Evolutionary conservation across 2,797 vertebrate genomes (phyloP), one percentile per base, ranked within the genome.

Genomic region (Natrix natrix): DNA sequence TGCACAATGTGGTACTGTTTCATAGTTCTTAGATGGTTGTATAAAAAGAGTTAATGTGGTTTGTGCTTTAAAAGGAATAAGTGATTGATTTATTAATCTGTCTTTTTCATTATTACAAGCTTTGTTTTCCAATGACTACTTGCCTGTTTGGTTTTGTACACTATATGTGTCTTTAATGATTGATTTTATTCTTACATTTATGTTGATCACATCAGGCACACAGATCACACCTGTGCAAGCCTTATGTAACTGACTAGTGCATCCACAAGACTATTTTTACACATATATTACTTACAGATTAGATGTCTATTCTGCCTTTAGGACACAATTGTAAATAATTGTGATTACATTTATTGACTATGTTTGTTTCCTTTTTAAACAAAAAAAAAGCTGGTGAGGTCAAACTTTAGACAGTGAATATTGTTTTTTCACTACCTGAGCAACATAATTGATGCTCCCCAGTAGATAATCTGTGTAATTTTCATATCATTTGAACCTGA

Each of bases 1-100:
- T 98, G 98, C 98, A 98, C 98, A 98, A 98, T 98, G 96, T 98
- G 99, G 98, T 98, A 98, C 98, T 98, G 97, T 98, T 98, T 97
- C 98, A 98, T 99, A 99, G 98, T 98, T 98, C 97, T 96, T 99
- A 99, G 98, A 98, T 99, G 98, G 98, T 98, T 98, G 98, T 99
- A 98, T 97, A 97, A 96, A 97, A 97, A 96, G 97, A 97, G 97
- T 98, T 97, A 97, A 97, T 97, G 98, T 98, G 98, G 97, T 98
- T 93, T 97, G 98, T 98, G 98, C 98, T 98, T 98, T 98, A 98
- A 98, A 98, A 97, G 97, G 98, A 98, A 98, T 69, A 98, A 97
- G 97, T 97, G 96, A 97, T 98, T 98, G 98, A 97, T 98, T 98
- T 97, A 95, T 0, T 97, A 97, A 97, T 96, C 95, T 98, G 97